Evolutionary conservation across 2,797 vertebrate genomes (phyloP).

Genomic region (Mormyrops boulengeri): DNA sequence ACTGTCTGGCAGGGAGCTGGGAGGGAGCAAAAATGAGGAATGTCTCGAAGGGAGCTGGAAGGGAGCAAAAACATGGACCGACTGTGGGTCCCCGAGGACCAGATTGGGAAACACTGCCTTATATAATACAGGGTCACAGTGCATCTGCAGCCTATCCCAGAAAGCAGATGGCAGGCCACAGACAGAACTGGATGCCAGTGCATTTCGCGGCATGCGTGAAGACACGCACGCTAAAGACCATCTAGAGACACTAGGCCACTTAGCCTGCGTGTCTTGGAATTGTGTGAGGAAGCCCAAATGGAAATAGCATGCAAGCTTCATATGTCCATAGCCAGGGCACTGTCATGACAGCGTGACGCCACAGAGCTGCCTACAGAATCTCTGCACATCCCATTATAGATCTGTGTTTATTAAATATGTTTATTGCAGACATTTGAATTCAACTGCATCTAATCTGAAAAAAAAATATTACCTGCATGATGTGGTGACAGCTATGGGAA

Average conservation of each 20-base stretch:
- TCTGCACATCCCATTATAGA: neutral
- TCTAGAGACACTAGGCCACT: neutral
- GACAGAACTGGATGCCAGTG: neutral
- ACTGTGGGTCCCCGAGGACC: neutral
- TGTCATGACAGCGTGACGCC: neutral
- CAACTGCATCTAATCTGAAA: neutral
- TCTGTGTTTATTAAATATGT: neutral
- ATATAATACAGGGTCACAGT: neutral
- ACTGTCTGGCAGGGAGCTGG: no score
- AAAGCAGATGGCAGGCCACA: neutral
- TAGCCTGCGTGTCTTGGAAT: neutral
- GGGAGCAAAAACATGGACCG: neutral
- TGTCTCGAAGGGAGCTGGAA: neutral
- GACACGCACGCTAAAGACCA: neutral
- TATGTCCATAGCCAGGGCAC: neutral
- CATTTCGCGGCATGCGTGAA: neutral
- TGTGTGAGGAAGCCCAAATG: neutral
- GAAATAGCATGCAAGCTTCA: neutral
- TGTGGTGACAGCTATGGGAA: neutral
- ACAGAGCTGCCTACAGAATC: neutral
- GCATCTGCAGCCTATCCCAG: neutral
- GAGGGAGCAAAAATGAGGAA: no score
- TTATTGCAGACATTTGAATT: neutral
- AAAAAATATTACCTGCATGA: neutral
- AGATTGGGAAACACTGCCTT: neutral